phyloP scores from a whole-genome alignment of 2,888 invertebrate species.

The Lasioglossum lativentre region DNA sequence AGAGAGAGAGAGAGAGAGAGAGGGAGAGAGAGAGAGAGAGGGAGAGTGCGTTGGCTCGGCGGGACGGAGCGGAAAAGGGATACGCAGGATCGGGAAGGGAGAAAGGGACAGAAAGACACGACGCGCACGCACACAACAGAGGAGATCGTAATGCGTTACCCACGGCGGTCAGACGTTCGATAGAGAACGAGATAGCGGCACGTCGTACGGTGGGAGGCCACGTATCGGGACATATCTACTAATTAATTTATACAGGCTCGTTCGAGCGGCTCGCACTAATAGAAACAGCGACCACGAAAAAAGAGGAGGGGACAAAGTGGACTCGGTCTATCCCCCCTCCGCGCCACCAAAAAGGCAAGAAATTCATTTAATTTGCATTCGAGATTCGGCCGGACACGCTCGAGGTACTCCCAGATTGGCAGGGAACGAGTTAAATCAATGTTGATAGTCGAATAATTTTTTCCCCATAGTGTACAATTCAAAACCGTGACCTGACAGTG shows the following conservation, averaged over 20 bases:
- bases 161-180: slow-evolving; percentile 69
- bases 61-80: background rate
- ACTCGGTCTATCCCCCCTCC: slow-evolving; percentile 26
- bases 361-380: slow-evolving; percentile 44
- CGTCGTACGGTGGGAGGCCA: slow-evolving; percentile 73
- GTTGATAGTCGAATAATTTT: no score
- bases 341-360: slow-evolving; percentile 28
- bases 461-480: no score
- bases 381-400: slow-evolving; percentile 5
- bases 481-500: no score
- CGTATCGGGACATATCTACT: slow-evolving; percentile 73
- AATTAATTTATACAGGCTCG: slow-evolving; percentile 74
- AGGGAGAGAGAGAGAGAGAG: background rate
- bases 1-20: background rate
- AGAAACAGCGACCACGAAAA: slow-evolving; percentile 64
- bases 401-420: background rate
- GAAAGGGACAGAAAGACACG: slow-evolving; percentile 16
- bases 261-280: slow-evolving; percentile 70
- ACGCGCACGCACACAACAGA: slow-evolving; percentile 33
- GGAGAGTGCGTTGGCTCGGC: no score
- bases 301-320: slow-evolving; percentile 9
- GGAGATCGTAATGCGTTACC: slow-evolving; percentile 70
- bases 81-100: background rate
- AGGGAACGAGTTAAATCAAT: background rate
- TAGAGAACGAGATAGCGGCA: slow-evolving; percentile 74